Conservation (phyloP, 2,797 vertebrate genomes). For the Acanthis flammea region DNA sequence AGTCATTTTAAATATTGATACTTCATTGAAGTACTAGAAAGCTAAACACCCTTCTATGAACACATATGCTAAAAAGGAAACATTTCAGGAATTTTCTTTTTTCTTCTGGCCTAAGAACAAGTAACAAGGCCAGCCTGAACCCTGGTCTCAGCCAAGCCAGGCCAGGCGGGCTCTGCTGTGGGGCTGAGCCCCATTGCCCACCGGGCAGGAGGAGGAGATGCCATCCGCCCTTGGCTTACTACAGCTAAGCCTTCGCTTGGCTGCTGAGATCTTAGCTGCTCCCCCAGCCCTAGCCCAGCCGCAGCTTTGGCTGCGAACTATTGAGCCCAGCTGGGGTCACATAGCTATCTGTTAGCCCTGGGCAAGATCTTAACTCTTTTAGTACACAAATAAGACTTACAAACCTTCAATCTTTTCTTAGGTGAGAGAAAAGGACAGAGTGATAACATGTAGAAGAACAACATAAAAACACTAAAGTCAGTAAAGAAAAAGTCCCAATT, state of each 20-base stretch:
- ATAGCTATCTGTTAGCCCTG: too few relatives aligned
- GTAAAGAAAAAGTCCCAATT: not conserved
- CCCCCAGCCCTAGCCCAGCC: not conserved
- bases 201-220: too few relatives aligned
- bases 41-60: not conserved
- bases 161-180: not conserved
- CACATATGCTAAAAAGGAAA: not conserved
- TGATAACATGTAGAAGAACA: not conserved
- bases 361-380: not conserved
- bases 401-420: not conserved
- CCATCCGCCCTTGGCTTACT: not conserved
- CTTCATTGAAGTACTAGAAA: not conserved
- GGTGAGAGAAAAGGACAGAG: not conserved
- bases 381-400: not conserved
- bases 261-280: not conserved
- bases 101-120: not conserved
- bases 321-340: not conserved
- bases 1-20: not conserved
- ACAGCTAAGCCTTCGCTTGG: not conserved
- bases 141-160: not conserved
- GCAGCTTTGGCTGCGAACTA: not conserved
- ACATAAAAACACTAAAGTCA: not conserved
- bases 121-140: not conserved
- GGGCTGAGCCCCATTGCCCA: not conserved
- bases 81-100: not conserved